A percentile compares a stretch with the other conserved stretches of the same genome.
Conservation (phyloP, 2,888 invertebrate genomes). For the Galerucella calmariensis region DNA sequence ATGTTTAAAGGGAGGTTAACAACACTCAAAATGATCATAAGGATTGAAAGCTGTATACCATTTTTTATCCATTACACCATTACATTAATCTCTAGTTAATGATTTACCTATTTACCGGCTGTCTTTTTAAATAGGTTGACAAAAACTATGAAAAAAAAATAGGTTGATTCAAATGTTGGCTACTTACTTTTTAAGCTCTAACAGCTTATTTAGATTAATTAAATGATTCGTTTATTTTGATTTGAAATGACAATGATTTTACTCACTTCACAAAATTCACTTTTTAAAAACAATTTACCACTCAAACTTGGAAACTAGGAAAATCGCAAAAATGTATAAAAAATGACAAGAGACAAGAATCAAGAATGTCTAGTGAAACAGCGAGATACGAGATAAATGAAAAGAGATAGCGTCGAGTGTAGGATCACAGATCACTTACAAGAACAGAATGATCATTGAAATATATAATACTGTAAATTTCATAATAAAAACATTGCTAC, state of each 20-base stretch:
- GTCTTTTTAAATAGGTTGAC: not conserved
- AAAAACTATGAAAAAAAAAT: not conserved
- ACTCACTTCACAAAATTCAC: slow-evolving; percentile 1
- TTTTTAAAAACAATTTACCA: not conserved
- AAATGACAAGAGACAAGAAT: not conserved
- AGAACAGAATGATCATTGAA: not conserved
- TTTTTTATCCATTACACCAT: not conserved
- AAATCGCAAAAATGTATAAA: not conserved
- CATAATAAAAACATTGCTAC: too few species aligned
- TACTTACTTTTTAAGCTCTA: not conserved
- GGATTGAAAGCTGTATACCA: not conserved
- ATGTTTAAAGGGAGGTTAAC: not conserved
- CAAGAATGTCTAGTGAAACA: too few species aligned
- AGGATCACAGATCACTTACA: too few species aligned
- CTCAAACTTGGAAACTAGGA: not conserved
- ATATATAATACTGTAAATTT: not conserved
- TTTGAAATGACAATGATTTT: not conserved
- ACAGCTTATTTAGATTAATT: not conserved
- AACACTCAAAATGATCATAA: not conserved
- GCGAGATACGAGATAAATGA: not conserved
- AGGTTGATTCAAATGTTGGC: not conserved
- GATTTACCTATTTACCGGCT: slow-evolving; percentile 5
- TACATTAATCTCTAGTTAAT: not conserved
- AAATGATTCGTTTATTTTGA: not conserved
- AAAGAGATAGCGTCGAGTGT: not conserved